Conservation (phyloP, 2,113 vertebrate genomes). For the Axis porcinus region DNA sequence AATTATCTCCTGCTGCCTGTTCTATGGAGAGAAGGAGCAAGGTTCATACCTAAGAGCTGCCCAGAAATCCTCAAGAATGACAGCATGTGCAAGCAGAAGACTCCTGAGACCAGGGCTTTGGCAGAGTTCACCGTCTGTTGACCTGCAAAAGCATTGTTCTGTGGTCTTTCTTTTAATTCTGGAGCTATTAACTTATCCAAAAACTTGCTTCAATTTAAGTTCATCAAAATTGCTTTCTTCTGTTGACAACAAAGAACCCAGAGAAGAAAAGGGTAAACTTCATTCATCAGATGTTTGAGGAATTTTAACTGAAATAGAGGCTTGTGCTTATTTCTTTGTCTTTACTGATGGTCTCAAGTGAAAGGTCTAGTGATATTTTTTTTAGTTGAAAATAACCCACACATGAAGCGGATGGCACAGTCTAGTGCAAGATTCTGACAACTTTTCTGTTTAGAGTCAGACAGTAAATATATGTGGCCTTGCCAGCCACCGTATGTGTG, state of each 20-base stretch:
- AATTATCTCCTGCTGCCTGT: background rate
- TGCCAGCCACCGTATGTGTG: background rate
- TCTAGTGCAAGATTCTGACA: background rate
- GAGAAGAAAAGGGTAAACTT: background rate
- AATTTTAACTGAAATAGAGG: background rate
- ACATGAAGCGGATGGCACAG: background rate
- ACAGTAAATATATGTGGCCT: background rate
- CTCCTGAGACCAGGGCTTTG: background rate
- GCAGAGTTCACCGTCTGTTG: background rate
- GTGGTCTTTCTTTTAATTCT: background rate
- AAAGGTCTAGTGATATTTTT: background rate
- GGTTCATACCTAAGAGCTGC: rapidly evolving
- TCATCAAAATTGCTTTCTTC: background rate
- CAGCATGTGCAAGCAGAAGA: rapidly evolving
- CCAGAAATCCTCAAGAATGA: background rate
- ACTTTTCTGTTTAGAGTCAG: background rate
- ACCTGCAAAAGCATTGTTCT: background rate
- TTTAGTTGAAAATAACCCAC: background rate
- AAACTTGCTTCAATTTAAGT: background rate
- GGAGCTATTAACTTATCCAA: background rate
- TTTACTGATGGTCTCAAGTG: background rate
- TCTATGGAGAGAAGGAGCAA: background rate
- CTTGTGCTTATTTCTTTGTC: background rate
- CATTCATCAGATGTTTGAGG: background rate
- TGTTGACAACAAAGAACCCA: background rate